Base-by-base conservation (phyloP, 2,797 vertebrate genomes). In the Anisognathus igniventris region DNA sequence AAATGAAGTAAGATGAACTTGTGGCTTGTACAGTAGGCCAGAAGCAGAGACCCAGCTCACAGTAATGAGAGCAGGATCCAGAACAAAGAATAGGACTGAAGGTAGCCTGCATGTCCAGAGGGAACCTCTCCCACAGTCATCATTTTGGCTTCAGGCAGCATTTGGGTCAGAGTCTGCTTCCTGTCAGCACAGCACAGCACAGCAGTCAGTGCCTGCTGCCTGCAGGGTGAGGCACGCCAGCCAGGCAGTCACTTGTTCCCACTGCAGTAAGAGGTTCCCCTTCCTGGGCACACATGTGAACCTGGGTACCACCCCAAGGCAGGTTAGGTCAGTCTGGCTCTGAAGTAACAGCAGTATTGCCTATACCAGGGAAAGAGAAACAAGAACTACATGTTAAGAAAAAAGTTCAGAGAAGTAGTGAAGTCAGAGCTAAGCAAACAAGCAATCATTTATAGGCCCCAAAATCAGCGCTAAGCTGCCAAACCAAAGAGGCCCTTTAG, bases 381-480 rank as follows among this genome's bases (percentile, higher is more conserved):
- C 54, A 80, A 35, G 8, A 57, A 4, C 40, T 48, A 3, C 0
- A 2, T 35, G 21, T 54, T 33, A 44, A 61, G 31, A 71, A 44
- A 67, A 87, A 77, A 81, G 37, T 51, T 39, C 65, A 67, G 80
- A 94, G 95, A 93, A 96, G 78, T 71, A 85, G 73, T 58, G 23
- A 96, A 91, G 68, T 78, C 65, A 74, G 58, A 92, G 42, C 61
- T 73, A 86, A 94, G 76, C 87, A 86, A 92, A 96, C 73, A 91
- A 95, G 92, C 61, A 64, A 25, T 71, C 60, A 84, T 78, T 94
- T 86, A 35, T 27, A 84, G 80, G 86, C 95, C 92, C 64, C 95
- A 96, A 94, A 94, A 91, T 95, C 73, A 82, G 62, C 33, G 72
- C n/a, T 73, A 85, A 51, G 79, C 95, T 96, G 96, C 96, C 95